Evolutionary conservation across 2,797 vertebrate species (phyloP).

Genomic region (Bovichtus variegatus): DNA sequence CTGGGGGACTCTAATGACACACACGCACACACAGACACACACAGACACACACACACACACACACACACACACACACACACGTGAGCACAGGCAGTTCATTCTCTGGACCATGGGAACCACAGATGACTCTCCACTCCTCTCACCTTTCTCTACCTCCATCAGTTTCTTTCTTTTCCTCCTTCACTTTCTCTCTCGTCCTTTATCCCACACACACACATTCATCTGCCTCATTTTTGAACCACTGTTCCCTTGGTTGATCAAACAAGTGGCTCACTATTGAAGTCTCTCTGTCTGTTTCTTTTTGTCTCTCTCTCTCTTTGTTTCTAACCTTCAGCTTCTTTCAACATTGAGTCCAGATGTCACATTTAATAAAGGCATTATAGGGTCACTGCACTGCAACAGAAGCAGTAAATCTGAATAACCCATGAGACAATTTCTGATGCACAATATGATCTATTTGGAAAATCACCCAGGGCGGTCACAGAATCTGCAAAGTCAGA

Average conservation of each 20-base stretch:
- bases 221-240: constrained; percentile 28
- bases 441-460: constrained; percentile 12
- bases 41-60: constrained; percentile 39
- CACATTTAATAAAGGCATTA: constrained; percentile 25
- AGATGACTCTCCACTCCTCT: constrained; percentile 62
- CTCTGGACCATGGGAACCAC: constrained; percentile 78
- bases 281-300: constrained; percentile 16
- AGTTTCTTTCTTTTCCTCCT: constrained; percentile 43
- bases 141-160: constrained; percentile 64
- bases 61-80: constrained; percentile 47
- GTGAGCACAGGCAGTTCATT: constrained; percentile 78
- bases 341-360: constrained; percentile 41
- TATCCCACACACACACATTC: constrained; percentile 20
- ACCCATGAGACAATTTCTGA: constrained; percentile 26
- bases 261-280: constrained; percentile 36
- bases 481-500: constrained; percentile 5
- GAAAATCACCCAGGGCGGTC: constrained; percentile 1
- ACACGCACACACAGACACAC: constrained; percentile 38
- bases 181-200: constrained; percentile 41
- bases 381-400: constrained; percentile 18
- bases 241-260: constrained; percentile 37
- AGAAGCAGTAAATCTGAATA: constrained; percentile 35
- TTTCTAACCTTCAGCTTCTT: constrained; percentile 29
- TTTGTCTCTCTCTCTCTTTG: constrained; percentile 15
- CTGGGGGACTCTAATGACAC: constrained; percentile 76